Conservation (phyloP, 2,888 invertebrate species). For the Erebia ligea region DNA sequence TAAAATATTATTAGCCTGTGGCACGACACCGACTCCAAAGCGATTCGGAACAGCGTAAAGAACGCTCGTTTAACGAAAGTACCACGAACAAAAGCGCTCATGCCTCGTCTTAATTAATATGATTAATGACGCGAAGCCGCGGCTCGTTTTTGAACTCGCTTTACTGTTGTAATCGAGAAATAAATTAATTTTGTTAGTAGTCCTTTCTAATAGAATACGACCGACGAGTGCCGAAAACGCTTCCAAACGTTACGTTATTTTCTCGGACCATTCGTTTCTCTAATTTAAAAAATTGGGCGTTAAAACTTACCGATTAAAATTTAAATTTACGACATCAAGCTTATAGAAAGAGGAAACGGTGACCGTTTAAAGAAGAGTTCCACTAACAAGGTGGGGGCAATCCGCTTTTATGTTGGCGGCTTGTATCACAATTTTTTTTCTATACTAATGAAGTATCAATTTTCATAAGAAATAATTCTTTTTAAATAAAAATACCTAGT, state of each 20-base stretch:
- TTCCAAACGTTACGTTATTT: constrained; percentile 58
- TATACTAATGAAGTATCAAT: constrained; percentile 35
- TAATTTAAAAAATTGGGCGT: constrained; percentile 77
- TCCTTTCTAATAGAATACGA: constrained; percentile 77
- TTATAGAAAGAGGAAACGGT: constrained; percentile 65
- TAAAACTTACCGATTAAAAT: constrained; percentile 77
- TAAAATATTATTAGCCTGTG: constrained; percentile 52
- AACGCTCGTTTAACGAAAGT: constrained; percentile 65
- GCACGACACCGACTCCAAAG: constrained; percentile 55
- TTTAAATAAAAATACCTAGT: constrained; percentile 26
- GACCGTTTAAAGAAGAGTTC: constrained; percentile 60
- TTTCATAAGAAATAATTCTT: constrained; percentile 36
- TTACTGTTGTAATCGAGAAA: constrained; percentile 80
- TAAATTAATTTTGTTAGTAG: constrained; percentile 82
- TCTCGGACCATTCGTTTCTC: constrained; percentile 70
- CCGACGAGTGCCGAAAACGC: constrained; percentile 54
- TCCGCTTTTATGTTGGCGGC: constrained; percentile 48
- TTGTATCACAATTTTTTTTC: constrained; percentile 37
- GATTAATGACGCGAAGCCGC: constrained; percentile 75
- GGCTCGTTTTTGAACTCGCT: constrained; percentile 75
- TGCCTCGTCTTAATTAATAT: constrained; percentile 81
- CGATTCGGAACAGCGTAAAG: constrained; percentile 59
- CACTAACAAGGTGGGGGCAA: constrained; percentile 66
- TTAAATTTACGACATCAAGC: constrained; percentile 72
- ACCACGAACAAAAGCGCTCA: constrained; percentile 76